A percentile compares a stretch with the other conserved stretches of the same genome.
Evolutionary conservation across 2,888 invertebrate genomes (phyloP).

Genomic region (Autographa gamma): DNA sequence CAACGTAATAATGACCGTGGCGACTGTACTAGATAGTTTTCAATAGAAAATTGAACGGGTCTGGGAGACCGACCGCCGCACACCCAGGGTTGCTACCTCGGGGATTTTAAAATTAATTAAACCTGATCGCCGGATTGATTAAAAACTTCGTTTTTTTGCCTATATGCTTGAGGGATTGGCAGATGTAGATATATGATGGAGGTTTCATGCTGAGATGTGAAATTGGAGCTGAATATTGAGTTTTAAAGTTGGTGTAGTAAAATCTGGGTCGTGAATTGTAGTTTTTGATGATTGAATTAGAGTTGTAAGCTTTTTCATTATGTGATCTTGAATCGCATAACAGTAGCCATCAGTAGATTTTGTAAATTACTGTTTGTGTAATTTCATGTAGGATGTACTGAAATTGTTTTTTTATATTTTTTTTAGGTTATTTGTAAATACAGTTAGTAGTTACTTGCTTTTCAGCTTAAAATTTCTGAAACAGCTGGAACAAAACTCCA

Average conservation of each 20-base stretch:
- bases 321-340: no score
- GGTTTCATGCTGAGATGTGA: neutral
- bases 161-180: constrained; percentile 10
- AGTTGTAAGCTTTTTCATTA: no score
- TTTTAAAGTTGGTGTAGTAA: neutral
- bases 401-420: no score
- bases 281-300: no score
- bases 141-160: constrained; percentile 45
- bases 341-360: no score
- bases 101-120: constrained; percentile 52
- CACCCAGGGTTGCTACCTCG: constrained; percentile 52
- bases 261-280: no score
- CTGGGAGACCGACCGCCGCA: constrained; percentile 48
- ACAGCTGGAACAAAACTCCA: no score
- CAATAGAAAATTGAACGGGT: constrained; percentile 64
- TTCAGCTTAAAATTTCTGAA: no score
- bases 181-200: neutral
- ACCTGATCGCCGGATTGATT: constrained; percentile 42
- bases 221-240: neutral
- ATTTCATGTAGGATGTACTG: no score
- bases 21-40: constrained; percentile 60
- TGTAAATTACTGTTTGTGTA: no score
- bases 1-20: constrained; percentile 28
- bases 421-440: no score
- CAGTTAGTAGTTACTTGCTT: no score